Base-by-base conservation (phyloP, 2,797 vertebrate species). In the Lutjanus campechanus region DNA sequence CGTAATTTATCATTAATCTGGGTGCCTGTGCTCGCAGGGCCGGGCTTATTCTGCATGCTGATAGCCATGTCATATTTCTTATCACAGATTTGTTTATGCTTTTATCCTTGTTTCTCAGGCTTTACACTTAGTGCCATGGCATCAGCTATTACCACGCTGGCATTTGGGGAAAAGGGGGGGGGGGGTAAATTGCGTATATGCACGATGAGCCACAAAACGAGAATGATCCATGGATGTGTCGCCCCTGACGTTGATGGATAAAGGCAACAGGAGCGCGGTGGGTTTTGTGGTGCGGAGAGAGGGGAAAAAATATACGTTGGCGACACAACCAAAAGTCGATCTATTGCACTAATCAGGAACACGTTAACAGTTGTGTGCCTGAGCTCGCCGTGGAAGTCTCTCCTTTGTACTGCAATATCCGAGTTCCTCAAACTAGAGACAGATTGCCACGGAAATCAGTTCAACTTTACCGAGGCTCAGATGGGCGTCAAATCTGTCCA, bases 1-100 rank as follows among this genome's bases (percentile, higher is more conserved):
- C 92, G 93, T 96, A 96, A 96, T 96, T 96, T 96, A 96, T 96
- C 95, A 94, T 95, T 96, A 95, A 96, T 96, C 95, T 95, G 93
- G 89, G 88, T 90, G 93, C 91, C 93, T 87, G 90, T 70, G 90
- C 91, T 94, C 83, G 82, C 94, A 92, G 94, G 91, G 92, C 91
- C 77, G 79, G 86, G 90, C 90, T 92, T 95, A 94, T 95, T 95
- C 94, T 95, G 95, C 95, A 95, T 95, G 94, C 95, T 95, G 95
- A 96, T 96, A 95, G 94, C 93, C 92, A 93, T 95, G 94, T 95
- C 94, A 93, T 95, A 95, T 94, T 95, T 96, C 95, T 95, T 96
- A 96, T 95, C 94, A 40, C 90, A 94, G 90, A 94, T 96, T 94
- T 96, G 95, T 96, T 95, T 95, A 95, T 95, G 94, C 91, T 94